phyloP scores from a whole-genome alignment of 2,113 vertebrate genomes.

The Tychaedon coryphoeus region DNA sequence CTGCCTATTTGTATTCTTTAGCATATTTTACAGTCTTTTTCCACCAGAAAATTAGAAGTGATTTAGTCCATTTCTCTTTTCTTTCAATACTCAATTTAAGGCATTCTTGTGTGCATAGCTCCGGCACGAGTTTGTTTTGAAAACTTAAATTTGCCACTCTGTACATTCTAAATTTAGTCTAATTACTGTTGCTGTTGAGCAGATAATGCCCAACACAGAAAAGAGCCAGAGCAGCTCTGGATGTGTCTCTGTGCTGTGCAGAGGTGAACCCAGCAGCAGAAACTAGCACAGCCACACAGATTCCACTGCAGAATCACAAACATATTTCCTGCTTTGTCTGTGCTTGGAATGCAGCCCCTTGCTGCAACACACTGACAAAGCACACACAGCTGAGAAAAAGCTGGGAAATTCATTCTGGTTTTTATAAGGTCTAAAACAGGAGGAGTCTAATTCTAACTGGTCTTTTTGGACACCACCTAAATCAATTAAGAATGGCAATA shows the following conservation, averaged over 20 bases:
- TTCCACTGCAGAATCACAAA: neutral
- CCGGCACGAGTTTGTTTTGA: neutral
- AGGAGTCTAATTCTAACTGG: neutral
- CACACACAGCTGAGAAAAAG: neutral
- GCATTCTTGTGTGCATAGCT: neutral
- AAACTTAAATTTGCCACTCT: neutral
- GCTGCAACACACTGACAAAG: neutral
- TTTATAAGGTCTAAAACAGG: neutral
- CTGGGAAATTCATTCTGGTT: neutral
- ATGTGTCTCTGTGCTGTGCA: neutral
- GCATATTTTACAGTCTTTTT: neutral
- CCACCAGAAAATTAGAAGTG: neutral
- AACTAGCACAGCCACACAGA: neutral
- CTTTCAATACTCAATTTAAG: slow-evolving; percentile 18
- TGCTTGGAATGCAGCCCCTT: neutral
- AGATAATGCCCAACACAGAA: neutral
- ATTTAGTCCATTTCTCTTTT: slow-evolving; percentile 20
- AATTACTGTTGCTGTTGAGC: slow-evolving; percentile 3
- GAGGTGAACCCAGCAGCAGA: neutral
- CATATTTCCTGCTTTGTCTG: neutral
- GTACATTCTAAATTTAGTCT: neutral
- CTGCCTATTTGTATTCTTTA: neutral
- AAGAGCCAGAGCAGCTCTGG: neutral
- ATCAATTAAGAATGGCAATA: neutral
- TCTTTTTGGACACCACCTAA: neutral